Conservation (phyloP, 2,797 vertebrate genomes). For the Cossypha dichroa region DNA sequence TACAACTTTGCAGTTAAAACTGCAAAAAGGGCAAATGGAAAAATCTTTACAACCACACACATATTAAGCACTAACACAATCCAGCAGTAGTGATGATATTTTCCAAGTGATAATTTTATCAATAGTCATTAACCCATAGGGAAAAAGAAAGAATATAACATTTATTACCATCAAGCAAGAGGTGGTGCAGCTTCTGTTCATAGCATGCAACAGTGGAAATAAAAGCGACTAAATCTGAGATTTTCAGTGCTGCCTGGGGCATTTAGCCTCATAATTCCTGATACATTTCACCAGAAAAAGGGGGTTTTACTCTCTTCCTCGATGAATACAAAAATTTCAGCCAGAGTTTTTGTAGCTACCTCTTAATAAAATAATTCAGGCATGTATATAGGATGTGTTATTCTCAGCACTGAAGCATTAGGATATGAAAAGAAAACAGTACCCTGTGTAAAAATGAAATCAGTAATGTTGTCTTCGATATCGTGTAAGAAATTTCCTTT, state of each 20-base stretch:
- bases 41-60: neutral
- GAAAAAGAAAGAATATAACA: neutral
- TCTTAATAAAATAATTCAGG: constrained; percentile 39
- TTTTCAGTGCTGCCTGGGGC: neutral
- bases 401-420: constrained; percentile 19
- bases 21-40: neutral
- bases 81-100: neutral
- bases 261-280: neutral
- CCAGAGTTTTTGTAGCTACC: neutral
- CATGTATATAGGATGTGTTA: constrained; percentile 10
- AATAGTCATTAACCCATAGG: constrained; percentile 7
- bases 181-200: neutral
- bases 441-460: neutral
- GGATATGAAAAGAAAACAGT: constrained; percentile 16
- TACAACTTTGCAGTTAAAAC: neutral
- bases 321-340: neutral
- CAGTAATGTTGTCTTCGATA: neutral
- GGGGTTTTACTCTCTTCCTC: neutral
- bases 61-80: neutral
- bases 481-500: neutral
- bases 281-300: neutral
- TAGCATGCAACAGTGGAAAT: neutral
- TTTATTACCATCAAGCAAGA: neutral
- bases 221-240: neutral
- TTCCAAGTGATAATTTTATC: constrained; percentile 35